Base-by-base conservation (phyloP, 2,888 invertebrate genomes). In the Bimastos eiseni region DNA sequence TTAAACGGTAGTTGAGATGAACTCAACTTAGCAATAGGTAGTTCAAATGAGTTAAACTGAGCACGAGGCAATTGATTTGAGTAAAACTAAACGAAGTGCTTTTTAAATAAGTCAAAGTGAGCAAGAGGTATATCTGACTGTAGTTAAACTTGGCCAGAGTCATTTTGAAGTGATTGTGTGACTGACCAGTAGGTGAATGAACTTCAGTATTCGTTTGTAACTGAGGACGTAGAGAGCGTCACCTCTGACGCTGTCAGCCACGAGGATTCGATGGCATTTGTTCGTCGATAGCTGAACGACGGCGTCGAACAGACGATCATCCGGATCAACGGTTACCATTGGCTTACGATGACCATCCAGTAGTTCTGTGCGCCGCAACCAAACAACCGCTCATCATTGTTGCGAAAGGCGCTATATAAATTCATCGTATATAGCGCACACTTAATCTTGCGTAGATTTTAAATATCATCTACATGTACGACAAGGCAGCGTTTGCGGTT, bases 281-380 rank as follows among this genome's bases (percentile, higher is more conserved):
- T 86, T 49, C 11, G 88, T 55, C 36, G 84, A 49, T 34, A 90
- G 86, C 44, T 49, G 33, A 30, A 44, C 44, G 49, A 88, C 49
- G 38, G 90, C 90, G 24, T 90, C 90, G 88, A 86, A 90, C 83
- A 90, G 36, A 13, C 44, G 88, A 34, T 90, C 90, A 2, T 88
- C 88, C 5, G 88, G 37, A 24, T 86, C 90, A 30, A 55, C 90
- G 49, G 84, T 37, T 38, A 90, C 34, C 38, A 90, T 86, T 17
- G 86, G 24, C 86, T 24, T 19, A 11, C 21, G 34, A 17, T 11
- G 86, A 37, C 36, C 86, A 37, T 86, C 36, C 34, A 86, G 86
- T 11, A 86, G 86, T 19, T 70, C 70, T 70, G 70, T 70, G 70
- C 70, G n/a, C 11, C 70, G 70, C 30, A 70, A n/a, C 1, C 70